Conservation (phyloP, 2,888 invertebrate genomes). For the Allolobophora icterica region DNA sequence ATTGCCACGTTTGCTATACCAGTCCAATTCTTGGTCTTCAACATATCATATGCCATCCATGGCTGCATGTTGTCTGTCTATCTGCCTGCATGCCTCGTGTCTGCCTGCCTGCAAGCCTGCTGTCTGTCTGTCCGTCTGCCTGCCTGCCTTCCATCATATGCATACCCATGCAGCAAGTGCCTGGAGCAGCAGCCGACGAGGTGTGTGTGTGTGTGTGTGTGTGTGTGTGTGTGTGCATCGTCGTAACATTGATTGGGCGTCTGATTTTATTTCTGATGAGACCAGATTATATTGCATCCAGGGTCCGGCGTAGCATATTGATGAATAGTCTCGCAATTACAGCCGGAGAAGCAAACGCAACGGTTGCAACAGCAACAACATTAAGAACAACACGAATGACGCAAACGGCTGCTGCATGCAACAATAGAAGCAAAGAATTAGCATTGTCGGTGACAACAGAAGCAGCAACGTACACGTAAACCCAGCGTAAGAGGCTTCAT, state of each 20-base stretch:
- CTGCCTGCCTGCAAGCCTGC: too few relatives aligned
- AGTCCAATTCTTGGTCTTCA: neutral
- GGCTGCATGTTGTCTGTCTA: neutral
- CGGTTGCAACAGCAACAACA: neutral
- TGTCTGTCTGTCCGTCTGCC: too few relatives aligned
- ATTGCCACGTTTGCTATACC: neutral
- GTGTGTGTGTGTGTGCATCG: neutral
- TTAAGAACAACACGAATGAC: neutral
- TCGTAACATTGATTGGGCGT: neutral
- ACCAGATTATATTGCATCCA: conserved; percentile 1
- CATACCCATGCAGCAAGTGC: neutral
- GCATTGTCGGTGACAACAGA: neutral
- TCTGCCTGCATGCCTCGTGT: too few relatives aligned
- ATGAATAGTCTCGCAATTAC: neutral
- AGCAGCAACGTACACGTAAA: too few relatives aligned
- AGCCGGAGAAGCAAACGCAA: neutral
- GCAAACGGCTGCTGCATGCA: neutral
- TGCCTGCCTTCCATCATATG: neutral
- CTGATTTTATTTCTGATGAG: neutral
- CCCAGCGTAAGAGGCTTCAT: neutral
- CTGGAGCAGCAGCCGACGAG: neutral
- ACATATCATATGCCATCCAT: neutral
- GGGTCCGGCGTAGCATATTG: neutral
- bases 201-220: neutral
- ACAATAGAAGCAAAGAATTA: neutral